Percentiles rank a stretch among this genome's conserved stretches.
phyloP scores from a whole-genome alignment of 2,113 vertebrate genomes.

The Oreotrochilus melanogaster region DNA sequence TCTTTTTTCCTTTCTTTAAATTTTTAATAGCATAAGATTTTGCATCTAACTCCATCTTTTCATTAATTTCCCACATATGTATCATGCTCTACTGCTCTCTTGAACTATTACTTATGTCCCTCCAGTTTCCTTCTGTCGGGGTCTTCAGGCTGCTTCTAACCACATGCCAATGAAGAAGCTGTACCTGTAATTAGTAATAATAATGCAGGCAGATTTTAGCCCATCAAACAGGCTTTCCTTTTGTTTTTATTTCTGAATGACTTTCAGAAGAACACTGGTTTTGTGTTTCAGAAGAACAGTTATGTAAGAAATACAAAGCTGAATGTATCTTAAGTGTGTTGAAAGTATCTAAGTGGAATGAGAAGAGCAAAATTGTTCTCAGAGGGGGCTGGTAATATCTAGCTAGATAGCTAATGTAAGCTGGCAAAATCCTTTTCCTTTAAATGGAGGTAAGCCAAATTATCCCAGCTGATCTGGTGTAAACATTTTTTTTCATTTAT shows the following conservation, averaged over 20 bases:
- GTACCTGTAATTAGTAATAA: not conserved
- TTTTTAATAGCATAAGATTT: not conserved
- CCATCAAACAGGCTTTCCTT: not conserved
- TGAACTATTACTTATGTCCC: not conserved
- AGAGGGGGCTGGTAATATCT: not conserved
- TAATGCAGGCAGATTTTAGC: not conserved
- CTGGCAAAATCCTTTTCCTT: not conserved
- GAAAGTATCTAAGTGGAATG: not conserved
- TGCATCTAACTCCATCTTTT: not conserved
- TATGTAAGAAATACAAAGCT: not conserved
- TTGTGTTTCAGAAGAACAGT: not conserved
- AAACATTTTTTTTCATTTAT: not conserved
- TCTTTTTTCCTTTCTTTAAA: not conserved
- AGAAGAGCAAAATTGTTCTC: not conserved
- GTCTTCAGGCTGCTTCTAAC: not conserved
- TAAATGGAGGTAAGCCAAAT: not conserved
- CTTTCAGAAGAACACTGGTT: not conserved
- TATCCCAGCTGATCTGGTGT: not conserved
- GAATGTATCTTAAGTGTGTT: not conserved
- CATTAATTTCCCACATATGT: not conserved
- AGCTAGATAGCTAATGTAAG: not conserved
- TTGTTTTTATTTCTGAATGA: not conserved
- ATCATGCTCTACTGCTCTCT: not conserved
- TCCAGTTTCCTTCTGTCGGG: not conserved
- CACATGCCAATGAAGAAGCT: fast-evolving